Conservation (phyloP, 2,888 invertebrate species). For the Acrobasis suavella region DNA sequence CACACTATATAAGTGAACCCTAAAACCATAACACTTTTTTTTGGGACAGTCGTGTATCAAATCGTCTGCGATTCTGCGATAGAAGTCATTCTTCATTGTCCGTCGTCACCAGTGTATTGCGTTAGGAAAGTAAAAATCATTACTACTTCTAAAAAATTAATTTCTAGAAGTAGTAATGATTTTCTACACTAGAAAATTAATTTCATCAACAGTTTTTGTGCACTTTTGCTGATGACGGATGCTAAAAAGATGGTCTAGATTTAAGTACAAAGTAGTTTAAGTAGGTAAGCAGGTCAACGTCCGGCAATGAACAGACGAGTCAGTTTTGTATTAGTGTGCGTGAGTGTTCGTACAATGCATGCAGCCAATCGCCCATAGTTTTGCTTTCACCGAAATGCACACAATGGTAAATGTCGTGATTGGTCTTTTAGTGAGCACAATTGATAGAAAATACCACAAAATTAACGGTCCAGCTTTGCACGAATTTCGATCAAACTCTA, state of each 20-base stretch:
- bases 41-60: too few species aligned
- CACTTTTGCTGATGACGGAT: not conserved
- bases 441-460: not conserved
- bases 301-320: constrained; percentile 10
- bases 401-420: not conserved
- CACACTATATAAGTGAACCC: too few species aligned
- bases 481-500: too few species aligned
- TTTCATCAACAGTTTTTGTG: not conserved
- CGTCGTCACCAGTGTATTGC: too few species aligned
- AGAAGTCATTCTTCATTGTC: too few species aligned
- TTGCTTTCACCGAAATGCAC: not conserved
- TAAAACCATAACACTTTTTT: too few species aligned
- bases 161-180: too few species aligned
- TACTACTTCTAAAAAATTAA: too few species aligned
- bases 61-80: too few species aligned
- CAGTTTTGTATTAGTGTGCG: not conserved
- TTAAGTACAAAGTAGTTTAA: not conserved
- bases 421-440: not conserved
- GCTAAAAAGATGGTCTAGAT: constrained; percentile 7
- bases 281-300: constrained; percentile 3
- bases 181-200: not conserved
- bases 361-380: not conserved
- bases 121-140: not conserved
- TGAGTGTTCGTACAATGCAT: not conserved
- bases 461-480: too few species aligned